Evolutionary conservation across 2,888 invertebrate species (phyloP).

Genomic region (Limenitis camilla): DNA sequence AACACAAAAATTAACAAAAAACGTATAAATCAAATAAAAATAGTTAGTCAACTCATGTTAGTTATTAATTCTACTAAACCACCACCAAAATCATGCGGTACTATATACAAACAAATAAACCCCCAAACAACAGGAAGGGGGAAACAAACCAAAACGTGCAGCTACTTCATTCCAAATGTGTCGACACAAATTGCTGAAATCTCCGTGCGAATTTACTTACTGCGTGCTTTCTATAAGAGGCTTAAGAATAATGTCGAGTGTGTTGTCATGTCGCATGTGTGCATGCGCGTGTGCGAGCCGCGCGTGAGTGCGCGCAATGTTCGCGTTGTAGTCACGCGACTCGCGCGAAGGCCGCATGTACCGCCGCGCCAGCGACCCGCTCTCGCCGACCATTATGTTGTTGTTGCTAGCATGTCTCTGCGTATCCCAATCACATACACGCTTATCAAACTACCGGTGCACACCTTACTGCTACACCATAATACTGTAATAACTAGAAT

Average conservation of each 20-base stretch:
- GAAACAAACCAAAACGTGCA: slow-evolving; percentile 63
- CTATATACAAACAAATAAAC: slow-evolving; percentile 29
- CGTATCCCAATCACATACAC: slow-evolving; percentile 62
- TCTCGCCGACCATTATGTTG: slow-evolving; percentile 71
- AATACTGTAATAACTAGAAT: slow-evolving; percentile 26
- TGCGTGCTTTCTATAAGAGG: slow-evolving; percentile 75
- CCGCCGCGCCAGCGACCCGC: slow-evolving; percentile 67
- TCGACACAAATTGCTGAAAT: slow-evolving; percentile 50
- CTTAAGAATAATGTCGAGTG: slow-evolving; percentile 73
- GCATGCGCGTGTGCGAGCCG: slow-evolving; percentile 31
- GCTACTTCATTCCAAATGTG: slow-evolving; percentile 58
- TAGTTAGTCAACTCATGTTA: slow-evolving; percentile 46
- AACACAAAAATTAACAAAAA: slow-evolving; percentile 25
- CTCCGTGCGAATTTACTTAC: slow-evolving; percentile 63
- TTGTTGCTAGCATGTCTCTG: slow-evolving; percentile 77
- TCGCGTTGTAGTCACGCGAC: slow-evolving; percentile 57
- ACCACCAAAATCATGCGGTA: slow-evolving; percentile 48
- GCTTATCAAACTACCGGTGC: slow-evolving; percentile 62
- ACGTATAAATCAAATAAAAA: slow-evolving; percentile 17
- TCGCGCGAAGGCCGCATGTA: slow-evolving; percentile 59
- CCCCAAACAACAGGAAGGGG: slow-evolving; percentile 36
- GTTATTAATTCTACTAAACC: slow-evolving; percentile 40
- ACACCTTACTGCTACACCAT: slow-evolving; percentile 35
- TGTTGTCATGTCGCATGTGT: slow-evolving; percentile 65
- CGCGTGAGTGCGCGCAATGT: slow-evolving; percentile 59